Base-by-base conservation (phyloP, 2,797 vertebrate species). In the Mareca strepera region DNA sequence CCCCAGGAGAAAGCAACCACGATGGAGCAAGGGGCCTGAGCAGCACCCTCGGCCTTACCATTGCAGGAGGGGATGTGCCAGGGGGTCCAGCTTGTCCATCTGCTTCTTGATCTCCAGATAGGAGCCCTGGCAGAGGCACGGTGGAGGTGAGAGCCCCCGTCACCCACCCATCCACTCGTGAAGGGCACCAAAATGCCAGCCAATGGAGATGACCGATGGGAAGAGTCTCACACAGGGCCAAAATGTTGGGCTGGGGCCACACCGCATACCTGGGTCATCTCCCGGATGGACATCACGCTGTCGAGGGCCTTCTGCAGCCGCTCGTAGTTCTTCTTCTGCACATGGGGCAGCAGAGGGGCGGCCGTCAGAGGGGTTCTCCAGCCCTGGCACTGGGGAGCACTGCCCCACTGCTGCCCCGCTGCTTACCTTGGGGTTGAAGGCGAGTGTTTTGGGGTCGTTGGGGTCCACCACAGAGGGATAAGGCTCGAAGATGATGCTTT, bases 81-180 rank as follows among this genome's bases (percentile, higher is more conserved):
- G 95, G 55, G 99, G 99, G 93, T 99, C 99, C 96, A 99, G 97
- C 90, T 99, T 99, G 98, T 99, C 99, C 99, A 99, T 99, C 98
- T 99, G 99, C 95, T 99, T 99, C 98, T 99, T 99, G 96, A 99
- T 99, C 98, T 99, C 99, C 97, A 99, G 97, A 97, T 99, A 99
- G 9, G 99, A 99, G 39, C 99, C 99, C 99, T 99, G 96, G 21
- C 90, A 91, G 96, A 91, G 96, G 72, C 39, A 9, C 28, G 17
- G 89, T 7, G 83, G 43, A 21, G 12, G 16, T 56, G 53, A 29
- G 53, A 53, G 6, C 15, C 67, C 18, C 20, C 4, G 4, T 59
- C 28, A 78, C 28, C 37, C 64, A n/a, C 2, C 7, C 60, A 58
- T 4, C 31, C 2, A 43, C 5, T 23, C 1, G 2, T 1, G 6